Evolutionary conservation across 2,797 vertebrate genomes (phyloP).

Genomic region (Acrossocheilus fasciatus): DNA sequence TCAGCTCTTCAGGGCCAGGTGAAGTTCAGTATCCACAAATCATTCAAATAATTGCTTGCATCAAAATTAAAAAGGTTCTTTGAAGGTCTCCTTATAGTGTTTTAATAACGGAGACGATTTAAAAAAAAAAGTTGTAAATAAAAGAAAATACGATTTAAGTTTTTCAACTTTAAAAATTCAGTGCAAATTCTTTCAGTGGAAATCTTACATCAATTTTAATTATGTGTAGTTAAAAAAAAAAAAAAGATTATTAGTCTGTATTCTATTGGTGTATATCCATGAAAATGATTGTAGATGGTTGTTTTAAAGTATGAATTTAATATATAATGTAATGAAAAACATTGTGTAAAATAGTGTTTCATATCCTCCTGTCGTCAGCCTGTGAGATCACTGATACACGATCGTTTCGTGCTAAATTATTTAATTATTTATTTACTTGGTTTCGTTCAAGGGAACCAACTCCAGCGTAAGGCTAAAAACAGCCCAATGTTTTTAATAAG

Average conservation of each 20-base stretch:
- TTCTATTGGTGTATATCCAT: neutral
- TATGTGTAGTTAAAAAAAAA: neutral
- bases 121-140: no score
- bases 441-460: neutral
- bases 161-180: neutral
- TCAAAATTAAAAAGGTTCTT: neutral
- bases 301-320: neutral
- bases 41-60: neutral
- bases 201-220: neutral
- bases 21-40: neutral
- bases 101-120: neutral
- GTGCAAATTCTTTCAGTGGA: neutral
- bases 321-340: neutral
- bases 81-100: neutral
- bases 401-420: neutral
- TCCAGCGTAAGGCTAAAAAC: no score
- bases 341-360: neutral
- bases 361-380: neutral
- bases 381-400: no score
- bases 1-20: neutral
- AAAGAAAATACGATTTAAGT: neutral
- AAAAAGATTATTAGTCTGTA: neutral
- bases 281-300: neutral
- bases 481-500: no score
- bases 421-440: no score